Evolutionary conservation across 2,888 invertebrate genomes (phyloP).

Genomic region (Anthophora plumipes): DNA sequence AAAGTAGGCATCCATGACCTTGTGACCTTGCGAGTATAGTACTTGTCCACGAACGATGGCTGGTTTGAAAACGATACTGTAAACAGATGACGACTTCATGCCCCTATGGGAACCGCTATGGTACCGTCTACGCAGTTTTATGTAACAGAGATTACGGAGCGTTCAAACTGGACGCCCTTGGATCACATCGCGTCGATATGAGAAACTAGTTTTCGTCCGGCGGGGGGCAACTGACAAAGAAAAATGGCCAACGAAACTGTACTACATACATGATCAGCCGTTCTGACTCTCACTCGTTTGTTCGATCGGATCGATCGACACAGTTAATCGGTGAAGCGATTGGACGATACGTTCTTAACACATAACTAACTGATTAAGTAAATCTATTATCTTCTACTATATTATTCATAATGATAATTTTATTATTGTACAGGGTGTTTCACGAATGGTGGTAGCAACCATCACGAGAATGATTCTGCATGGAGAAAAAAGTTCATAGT

Average conservation of each 20-base stretch:
- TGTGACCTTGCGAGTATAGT: slow-evolving; percentile 43
- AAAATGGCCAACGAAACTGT: slow-evolving; percentile 60
- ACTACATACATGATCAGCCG: slow-evolving; percentile 39
- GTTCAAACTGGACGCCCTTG: slow-evolving; percentile 77
- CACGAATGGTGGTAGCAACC: too few relatives aligned
- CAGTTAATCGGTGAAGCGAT: slow-evolving; percentile 35
- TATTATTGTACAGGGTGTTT: too few relatives aligned
- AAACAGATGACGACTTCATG: slow-evolving; percentile 45
- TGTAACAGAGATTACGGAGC: slow-evolving; percentile 66
- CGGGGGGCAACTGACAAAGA: slow-evolving; percentile 60
- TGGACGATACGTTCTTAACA: neutral
- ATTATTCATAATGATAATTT: too few relatives aligned
- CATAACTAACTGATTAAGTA: too few relatives aligned
- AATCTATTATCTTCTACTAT: too few relatives aligned
- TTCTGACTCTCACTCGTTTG: slow-evolving; percentile 30
- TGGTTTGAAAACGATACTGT: slow-evolving; percentile 48
- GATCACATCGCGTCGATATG: slow-evolving; percentile 70
- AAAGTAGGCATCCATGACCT: slow-evolving; percentile 54
- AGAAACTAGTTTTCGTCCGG: slow-evolving; percentile 75
- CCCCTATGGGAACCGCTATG: slow-evolving; percentile 40
- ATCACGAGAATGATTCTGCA: too few relatives aligned
- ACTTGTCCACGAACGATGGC: neutral
- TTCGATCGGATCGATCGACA: slow-evolving; percentile 34
- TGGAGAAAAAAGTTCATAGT: too few relatives aligned
- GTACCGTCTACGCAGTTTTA: slow-evolving; percentile 57